Evolutionary conservation across 2,888 invertebrate species (phyloP).

Genomic region (Cabera pusaria): DNA sequence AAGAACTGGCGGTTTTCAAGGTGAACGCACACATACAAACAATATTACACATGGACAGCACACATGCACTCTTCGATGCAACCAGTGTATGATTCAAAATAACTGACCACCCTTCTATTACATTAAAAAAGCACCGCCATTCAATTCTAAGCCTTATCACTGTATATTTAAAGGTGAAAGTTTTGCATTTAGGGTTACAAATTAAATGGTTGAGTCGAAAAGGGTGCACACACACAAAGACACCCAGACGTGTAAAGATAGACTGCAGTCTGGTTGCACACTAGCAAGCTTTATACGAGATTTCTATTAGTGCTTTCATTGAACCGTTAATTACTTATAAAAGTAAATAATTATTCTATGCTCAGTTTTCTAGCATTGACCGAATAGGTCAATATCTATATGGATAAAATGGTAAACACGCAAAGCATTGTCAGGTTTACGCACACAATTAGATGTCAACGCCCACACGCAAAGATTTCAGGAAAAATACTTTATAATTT

Average conservation of each 20-base stretch:
- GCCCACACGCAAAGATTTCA: constrained; percentile 29
- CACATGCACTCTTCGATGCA: constrained; percentile 36
- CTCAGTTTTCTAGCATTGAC: constrained; percentile 1
- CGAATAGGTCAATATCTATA: too few relatives aligned
- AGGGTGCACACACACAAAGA: constrained; percentile 71
- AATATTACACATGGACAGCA: constrained; percentile 26
- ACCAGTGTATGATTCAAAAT: constrained; percentile 70
- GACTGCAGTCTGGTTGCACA: constrained; percentile 67
- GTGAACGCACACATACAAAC: constrained; percentile 71
- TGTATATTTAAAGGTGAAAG: constrained; percentile 16
- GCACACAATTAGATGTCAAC: constrained; percentile 28
- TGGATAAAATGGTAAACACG: constrained; percentile 12
- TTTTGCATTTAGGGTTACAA: constrained; percentile 17
- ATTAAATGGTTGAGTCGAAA: constrained; percentile 56
- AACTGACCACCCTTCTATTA: constrained; percentile 43
- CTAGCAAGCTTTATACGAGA: constrained; percentile 38
- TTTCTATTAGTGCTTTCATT: constrained; percentile 42
- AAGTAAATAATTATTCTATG: constrained; percentile 25
- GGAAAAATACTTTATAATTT: constrained; percentile 30
- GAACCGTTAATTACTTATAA: constrained; percentile 27
- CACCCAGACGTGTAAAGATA: constrained; percentile 49
- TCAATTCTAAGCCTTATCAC: constrained; percentile 37
- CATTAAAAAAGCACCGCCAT: constrained; percentile 19
- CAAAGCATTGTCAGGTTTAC: constrained; percentile 4
- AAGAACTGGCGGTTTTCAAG: constrained; percentile 81